These are phyloP conservation scores for Eudyptes chrysolophus DNA, from an alignment of 2,113 vertebrate genomes.

Conservation along the genomic window DNA sequence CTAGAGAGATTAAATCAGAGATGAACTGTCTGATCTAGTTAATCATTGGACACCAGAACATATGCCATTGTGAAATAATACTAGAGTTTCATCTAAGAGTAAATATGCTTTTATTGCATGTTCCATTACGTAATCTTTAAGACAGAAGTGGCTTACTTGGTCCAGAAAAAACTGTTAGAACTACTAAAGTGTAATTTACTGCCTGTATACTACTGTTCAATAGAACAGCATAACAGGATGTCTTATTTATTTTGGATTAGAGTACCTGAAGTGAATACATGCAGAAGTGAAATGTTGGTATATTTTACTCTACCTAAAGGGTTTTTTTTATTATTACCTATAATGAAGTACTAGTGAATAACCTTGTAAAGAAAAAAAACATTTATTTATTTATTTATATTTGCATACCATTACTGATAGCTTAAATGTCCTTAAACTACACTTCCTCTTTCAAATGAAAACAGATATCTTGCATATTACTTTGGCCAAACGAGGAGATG, in stretches of 20 bases:
- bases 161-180: background rate
- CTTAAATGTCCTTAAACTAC: background rate
- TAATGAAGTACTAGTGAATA: background rate
- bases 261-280: background rate
- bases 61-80: background rate
- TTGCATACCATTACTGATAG: background rate
- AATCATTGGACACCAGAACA: background rate
- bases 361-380: background rate
- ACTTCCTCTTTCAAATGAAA: constrained; percentile 12
- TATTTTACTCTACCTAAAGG: background rate
- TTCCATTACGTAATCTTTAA: background rate
- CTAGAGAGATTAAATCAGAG: background rate
- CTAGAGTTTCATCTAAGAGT: background rate
- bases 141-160: background rate
- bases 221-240: background rate
- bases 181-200: background rate
- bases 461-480: background rate
- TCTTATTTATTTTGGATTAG: background rate
- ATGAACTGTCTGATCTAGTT: background rate
- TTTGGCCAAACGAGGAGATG: background rate
- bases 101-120: background rate
- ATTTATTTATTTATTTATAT: background rate
- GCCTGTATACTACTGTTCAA: background rate
- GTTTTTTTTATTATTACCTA: rapidly evolving
- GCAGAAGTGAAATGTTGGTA: background rate